Percentiles rank a stretch among this genome's conserved stretches.
These are phyloP conservation scores for Philereme transversata DNA, from an alignment of 2,888 invertebrate genomes.

Conservation along the genomic window DNA sequence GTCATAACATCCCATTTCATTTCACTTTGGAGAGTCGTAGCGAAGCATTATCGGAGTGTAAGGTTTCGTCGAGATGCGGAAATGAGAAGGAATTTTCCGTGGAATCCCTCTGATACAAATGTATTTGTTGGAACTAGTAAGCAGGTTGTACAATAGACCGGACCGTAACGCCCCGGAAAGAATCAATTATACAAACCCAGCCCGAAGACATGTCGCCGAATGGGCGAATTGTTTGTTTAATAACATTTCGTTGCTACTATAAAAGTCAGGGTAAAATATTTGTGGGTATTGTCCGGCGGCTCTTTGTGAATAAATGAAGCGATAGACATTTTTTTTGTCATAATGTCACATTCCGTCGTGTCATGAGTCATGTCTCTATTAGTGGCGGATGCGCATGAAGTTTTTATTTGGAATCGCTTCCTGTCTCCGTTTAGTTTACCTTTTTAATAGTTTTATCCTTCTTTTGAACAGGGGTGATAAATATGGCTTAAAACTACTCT, in stretches of 20 bases:
- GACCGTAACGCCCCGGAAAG: conserved; percentile 78
- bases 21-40: conserved; percentile 72
- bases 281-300: conserved; percentile 64
- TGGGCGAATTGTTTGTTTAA: conserved; percentile 84
- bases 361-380: conserved; percentile 72
- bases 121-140: conserved; percentile 64
- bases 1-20: conserved; percentile 79
- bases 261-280: conserved; percentile 77
- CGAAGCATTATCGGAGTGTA: conserved; percentile 64
- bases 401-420: conserved; percentile 71
- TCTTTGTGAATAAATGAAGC: conserved; percentile 72
- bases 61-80: conserved; percentile 75
- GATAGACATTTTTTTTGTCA: conserved; percentile 63
- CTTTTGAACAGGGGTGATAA: conserved; percentile 59
- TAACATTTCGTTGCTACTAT: conserved; percentile 76
- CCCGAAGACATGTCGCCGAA: conserved; percentile 73
- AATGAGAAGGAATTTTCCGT: conserved; percentile 77
- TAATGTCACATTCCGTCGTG: conserved; percentile 59
- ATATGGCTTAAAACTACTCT: conserved; percentile 64
- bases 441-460: conserved; percentile 71
- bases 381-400: conserved; percentile 67
- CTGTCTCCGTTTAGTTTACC: conserved; percentile 59
- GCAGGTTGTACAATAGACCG: conserved; percentile 61
- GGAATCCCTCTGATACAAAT: conserved; percentile 68
- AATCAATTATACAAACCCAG: conserved; percentile 79